These are phyloP conservation scores for Brachyistius frenatus DNA, from an alignment of 2,113 vertebrate genomes.

Conservation along the genomic window DNA sequence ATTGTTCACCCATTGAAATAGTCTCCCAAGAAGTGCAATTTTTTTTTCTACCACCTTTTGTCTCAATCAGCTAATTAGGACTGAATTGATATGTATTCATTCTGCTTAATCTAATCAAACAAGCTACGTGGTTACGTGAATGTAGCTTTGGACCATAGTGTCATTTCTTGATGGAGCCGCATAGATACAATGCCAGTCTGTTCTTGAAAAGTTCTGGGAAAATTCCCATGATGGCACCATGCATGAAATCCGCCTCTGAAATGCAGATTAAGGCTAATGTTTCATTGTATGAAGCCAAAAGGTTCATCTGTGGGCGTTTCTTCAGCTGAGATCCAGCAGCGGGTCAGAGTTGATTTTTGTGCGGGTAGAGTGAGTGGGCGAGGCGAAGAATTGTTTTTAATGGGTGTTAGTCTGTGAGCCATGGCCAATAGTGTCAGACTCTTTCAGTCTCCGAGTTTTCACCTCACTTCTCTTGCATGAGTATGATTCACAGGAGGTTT, in stretches of 20 bases:
- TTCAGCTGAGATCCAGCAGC: slow-evolving; percentile 43
- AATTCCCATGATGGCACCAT: slow-evolving; percentile 37
- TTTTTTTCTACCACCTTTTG: no score
- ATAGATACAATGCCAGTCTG: background rate
- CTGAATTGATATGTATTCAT: background rate
- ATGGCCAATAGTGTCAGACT: slow-evolving; percentile 4
- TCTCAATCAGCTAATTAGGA: background rate
- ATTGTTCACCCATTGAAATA: no score
- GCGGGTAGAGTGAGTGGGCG: slow-evolving; percentile 57
- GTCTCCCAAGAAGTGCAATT: no score
- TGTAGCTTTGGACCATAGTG: background rate
- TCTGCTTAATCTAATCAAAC: background rate
- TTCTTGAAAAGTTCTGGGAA: slow-evolving; percentile 28
- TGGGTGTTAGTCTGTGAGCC: slow-evolving; percentile 46
- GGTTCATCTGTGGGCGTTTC: slow-evolving; percentile 66
- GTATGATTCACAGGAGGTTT: background rate
- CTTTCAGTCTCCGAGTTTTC: slow-evolving; percentile 19
- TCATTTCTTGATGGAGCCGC: background rate
- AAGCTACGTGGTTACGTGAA: background rate
- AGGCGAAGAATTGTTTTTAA: slow-evolving; percentile 54
- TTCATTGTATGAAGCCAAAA: slow-evolving; percentile 32
- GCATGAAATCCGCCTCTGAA: slow-evolving; percentile 52
- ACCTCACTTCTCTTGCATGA: slow-evolving; percentile 19
- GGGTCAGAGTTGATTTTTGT: slow-evolving; percentile 60
- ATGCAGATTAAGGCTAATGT: slow-evolving; percentile 43